phyloP scores from a whole-genome alignment of 2,797 vertebrate genomes.

The Scarus forsteni region DNA sequence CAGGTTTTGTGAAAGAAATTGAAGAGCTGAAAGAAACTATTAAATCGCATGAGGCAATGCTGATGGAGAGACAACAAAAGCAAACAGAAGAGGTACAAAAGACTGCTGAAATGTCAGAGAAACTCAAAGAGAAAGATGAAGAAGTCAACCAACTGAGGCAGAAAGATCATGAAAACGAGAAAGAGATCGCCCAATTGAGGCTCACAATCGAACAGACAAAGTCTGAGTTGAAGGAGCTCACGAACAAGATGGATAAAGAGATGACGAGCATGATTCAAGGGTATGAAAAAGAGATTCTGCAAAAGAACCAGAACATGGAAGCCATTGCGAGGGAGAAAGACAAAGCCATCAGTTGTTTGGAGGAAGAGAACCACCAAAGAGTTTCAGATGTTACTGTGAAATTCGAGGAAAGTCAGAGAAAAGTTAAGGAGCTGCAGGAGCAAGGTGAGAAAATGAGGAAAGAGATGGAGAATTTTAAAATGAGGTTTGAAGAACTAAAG shows the following conservation, averaged over 20 bases:
- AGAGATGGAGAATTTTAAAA: slow-evolving; percentile 46
- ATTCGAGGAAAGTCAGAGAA: slow-evolving; percentile 36
- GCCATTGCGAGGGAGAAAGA: slow-evolving; percentile 50
- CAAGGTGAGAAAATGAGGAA: slow-evolving; percentile 60
- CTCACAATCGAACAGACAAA: slow-evolving; percentile 68
- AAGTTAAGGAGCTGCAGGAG: slow-evolving; percentile 52
- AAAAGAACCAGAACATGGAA: slow-evolving; percentile 35
- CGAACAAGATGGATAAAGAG: slow-evolving; percentile 69
- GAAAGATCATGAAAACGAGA: slow-evolving; percentile 50
- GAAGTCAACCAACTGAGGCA: slow-evolving; percentile 44
- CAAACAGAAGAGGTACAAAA: slow-evolving; percentile 48
- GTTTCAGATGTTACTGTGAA: slow-evolving; percentile 31
- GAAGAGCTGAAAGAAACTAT: slow-evolving; percentile 55
- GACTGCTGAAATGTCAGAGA: slow-evolving; percentile 46
- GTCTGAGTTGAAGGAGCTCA: slow-evolving; percentile 66
- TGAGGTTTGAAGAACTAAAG: slow-evolving; percentile 54
- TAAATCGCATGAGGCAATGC: slow-evolving; percentile 10
- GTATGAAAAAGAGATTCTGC: slow-evolving; percentile 64
- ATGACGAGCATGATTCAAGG: slow-evolving; percentile 67
- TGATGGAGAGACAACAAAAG: slow-evolving; percentile 21
- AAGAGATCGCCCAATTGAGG: slow-evolving; percentile 56
- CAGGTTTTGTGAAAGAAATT: slow-evolving; percentile 46
- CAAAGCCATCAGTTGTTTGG: not conserved
- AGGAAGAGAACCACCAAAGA: slow-evolving; percentile 38
- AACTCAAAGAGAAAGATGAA: slow-evolving; percentile 61